These are phyloP conservation scores for Petroica traversi DNA, from an alignment of 2,113 vertebrate species.

Conservation along the genomic window DNA sequence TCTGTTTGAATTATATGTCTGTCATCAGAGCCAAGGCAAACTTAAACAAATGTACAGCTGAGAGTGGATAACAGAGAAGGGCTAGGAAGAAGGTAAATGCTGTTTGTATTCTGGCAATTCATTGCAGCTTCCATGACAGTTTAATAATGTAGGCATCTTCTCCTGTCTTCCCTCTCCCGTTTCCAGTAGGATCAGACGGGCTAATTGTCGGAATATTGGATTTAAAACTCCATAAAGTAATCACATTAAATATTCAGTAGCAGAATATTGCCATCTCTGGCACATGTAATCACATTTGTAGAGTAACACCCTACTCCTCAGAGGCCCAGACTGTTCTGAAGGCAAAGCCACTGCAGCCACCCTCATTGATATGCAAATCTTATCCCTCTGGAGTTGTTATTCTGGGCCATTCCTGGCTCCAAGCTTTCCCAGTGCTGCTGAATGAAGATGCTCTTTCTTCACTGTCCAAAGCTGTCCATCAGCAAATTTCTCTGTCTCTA, in stretches of 20 bases:
- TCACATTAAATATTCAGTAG: not conserved
- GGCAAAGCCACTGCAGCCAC: not conserved
- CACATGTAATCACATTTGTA: not conserved
- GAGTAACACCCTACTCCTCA: not conserved
- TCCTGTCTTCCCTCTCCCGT: not conserved
- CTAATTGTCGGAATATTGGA: not conserved
- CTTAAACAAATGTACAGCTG: not conserved
- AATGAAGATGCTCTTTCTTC: conserved; percentile 19
- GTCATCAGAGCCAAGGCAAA: not conserved
- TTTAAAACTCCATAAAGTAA: not conserved
- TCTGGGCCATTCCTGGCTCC: not conserved
- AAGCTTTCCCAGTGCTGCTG: not conserved
- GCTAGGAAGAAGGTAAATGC: not conserved
- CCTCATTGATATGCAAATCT: conserved; percentile 28
- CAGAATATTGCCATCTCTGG: not conserved
- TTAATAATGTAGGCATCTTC: not conserved
- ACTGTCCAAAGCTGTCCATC: not conserved
- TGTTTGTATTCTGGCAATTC: not conserved
- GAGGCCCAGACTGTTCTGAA: not conserved
- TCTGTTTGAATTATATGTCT: not conserved
- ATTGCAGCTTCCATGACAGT: not conserved
- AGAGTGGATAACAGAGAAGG: not conserved
- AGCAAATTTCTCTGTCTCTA: not conserved
- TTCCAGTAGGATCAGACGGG: not conserved
- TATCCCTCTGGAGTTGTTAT: not conserved